A percentile compares a stretch with the other conserved stretches of the same genome.
Conservation (phyloP, 1,140 invertebrate genomes). For the Holotrichia oblita region DNA sequence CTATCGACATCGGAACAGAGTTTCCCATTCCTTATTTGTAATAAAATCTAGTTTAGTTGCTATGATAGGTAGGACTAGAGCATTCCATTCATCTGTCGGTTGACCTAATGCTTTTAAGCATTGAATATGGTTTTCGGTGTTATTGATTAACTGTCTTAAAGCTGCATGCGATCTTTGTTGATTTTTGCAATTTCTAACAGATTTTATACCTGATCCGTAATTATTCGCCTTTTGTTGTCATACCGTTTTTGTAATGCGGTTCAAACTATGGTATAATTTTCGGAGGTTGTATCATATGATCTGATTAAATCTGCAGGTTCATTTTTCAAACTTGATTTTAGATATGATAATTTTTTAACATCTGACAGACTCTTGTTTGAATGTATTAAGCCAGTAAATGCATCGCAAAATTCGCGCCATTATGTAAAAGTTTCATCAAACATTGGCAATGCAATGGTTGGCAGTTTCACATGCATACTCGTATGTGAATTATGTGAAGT, state of each 20-base stretch:
- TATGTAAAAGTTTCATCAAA: slow-evolving; percentile 21
- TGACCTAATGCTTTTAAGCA: too few species aligned
- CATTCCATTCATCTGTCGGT: too few species aligned
- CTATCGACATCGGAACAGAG: slow-evolving; percentile 26
- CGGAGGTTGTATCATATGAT: slow-evolving; percentile 35
- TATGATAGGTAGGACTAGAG: too few species aligned
- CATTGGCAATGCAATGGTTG: slow-evolving; percentile 28
- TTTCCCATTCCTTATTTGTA: slow-evolving; percentile 46
- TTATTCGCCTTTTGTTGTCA: slow-evolving; percentile 43
- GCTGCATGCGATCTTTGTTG: too few species aligned
- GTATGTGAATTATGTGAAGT: too few species aligned
- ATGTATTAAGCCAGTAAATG: too few species aligned
- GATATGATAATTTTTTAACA: neutral
- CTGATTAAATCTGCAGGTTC: neutral
- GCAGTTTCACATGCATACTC: slow-evolving; percentile 36
- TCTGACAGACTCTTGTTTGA: neutral
- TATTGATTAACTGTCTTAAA: too few species aligned
- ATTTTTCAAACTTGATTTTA: too few species aligned
- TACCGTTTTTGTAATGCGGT: slow-evolving; percentile 42
- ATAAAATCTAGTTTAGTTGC: slow-evolving; percentile 44
- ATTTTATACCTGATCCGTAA: slow-evolving; percentile 43
- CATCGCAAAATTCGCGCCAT: slow-evolving; percentile 22
- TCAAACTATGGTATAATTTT: slow-evolving; percentile 43
- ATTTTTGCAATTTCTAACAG: too few species aligned
- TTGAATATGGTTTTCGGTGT: too few species aligned